Base-by-base conservation (phyloP, 2,888 invertebrate species). In the Andrena fulva region DNA sequence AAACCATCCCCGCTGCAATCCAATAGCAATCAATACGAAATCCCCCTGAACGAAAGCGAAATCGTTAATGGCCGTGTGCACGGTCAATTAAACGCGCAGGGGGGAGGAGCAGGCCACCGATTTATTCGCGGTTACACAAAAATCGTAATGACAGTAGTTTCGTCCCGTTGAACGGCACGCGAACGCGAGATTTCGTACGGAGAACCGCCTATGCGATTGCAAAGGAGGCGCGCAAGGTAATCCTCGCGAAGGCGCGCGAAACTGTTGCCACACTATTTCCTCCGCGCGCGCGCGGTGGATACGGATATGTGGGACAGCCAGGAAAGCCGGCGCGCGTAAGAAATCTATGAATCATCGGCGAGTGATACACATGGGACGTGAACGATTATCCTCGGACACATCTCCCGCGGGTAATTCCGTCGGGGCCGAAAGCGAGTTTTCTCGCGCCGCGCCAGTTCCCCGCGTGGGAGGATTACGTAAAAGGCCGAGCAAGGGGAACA, bases 211-310 rank as follows among this genome's bases (percentile, higher is more conserved):
- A 42, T 42, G 80, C 82, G 81, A 87, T 89, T 82, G 82, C 86
- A 84, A 87, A 85, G 89, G 80, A 82, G 80, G 70, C 72, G 78
- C 75, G 66, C 59, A 72, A 72, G 83, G 85, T 83, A 85, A 87
- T 81, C 75, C 75, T 69, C 75, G 80, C 70, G 73, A 82, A 82
- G 84, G 84, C 74, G 87, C 80, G 81, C 80, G 67, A 76, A 77
- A 70, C 86, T 80, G 85, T 88, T 88, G 89, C 89, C 80, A 88
- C 88, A 88, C 87, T 80, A 77, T 82, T 87, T 89, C 86, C 82
- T 77, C 69, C 76, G 76, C 84, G 77, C 68, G 87, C 89, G 85
- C 79, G 67, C 50, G 59, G 75, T 74, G 77, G 80, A 76, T 75
- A 62, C 75, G 82, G 73, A 84, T 75, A 75, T 82, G 88, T 89